These are phyloP conservation scores for Dasysyrphus albostriatus DNA, from an alignment of 2,888 invertebrate species.

Conservation along the genomic window DNA sequence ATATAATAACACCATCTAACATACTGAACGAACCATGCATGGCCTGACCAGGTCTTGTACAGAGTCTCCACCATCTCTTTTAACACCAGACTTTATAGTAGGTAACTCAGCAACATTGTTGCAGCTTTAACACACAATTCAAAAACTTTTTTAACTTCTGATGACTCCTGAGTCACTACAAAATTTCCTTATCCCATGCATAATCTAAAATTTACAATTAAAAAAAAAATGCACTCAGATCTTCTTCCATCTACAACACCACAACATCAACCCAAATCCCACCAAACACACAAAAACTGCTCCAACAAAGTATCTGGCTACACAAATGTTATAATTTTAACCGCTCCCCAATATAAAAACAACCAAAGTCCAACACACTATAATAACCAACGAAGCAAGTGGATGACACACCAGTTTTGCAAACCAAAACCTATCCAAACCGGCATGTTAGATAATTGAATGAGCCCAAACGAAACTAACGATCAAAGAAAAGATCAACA, in stretches of 20 bases:
- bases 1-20: too few relatives aligned
- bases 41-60: neutral
- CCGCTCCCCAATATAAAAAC: constrained; percentile 24
- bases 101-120: constrained; percentile 38
- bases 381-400: constrained; percentile 17
- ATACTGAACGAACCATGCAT: too few relatives aligned
- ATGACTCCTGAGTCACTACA: neutral
- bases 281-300: constrained; percentile 19
- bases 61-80: neutral
- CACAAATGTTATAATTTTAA: neutral
- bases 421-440: constrained; percentile 18
- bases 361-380: neutral
- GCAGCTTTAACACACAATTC: constrained; percentile 38
- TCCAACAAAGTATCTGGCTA: neutral
- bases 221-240: constrained; percentile 31
- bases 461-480: constrained; percentile 67
- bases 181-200: constrained; percentile 55
- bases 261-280: constrained; percentile 14
- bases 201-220: constrained; percentile 34
- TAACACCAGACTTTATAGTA: neutral
- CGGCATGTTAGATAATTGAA: constrained; percentile 70
- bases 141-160: constrained; percentile 21
- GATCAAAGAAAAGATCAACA: constrained; percentile 59
- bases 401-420: constrained; percentile 41
- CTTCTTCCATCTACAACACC: constrained; percentile 9